Percentiles rank a stretch among this genome's conserved stretches.
phyloP scores from a whole-genome alignment of 2,888 invertebrate species.

The Tribolium freemani region DNA sequence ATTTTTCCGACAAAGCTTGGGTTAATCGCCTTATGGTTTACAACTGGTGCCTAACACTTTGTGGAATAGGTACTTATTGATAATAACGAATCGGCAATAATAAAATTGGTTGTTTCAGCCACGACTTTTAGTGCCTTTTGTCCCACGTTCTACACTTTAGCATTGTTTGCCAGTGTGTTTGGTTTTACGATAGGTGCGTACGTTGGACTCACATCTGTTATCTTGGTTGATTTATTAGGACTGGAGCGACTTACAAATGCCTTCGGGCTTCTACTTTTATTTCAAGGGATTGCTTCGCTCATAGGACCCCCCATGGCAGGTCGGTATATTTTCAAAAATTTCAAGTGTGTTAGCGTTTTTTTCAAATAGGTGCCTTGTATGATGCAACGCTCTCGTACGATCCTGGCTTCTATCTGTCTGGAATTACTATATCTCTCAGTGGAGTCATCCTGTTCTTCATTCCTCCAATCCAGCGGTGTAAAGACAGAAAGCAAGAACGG shows the following conservation, averaged over 20 bases:
- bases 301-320: slow-evolving; percentile 95
- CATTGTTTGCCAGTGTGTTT: slow-evolving; percentile 83
- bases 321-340: slow-evolving; percentile 63
- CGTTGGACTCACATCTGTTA: slow-evolving; percentile 96
- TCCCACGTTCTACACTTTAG: slow-evolving; percentile 79
- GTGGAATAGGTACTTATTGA: slow-evolving; percentile 80
- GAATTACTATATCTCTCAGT: slow-evolving; percentile 86
- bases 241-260: slow-evolving; percentile 93
- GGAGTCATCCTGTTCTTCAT: slow-evolving; percentile 90
- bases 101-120: slow-evolving; percentile 70
- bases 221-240: slow-evolving; percentile 94
- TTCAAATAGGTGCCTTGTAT: slow-evolving; percentile 81
- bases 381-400: slow-evolving; percentile 85
- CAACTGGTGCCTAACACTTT: slow-evolving; percentile 87
- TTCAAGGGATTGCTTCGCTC: slow-evolving; percentile 94
- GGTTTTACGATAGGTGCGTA: slow-evolving; percentile 96
- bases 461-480: slow-evolving; percentile 76
- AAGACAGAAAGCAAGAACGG: slow-evolving; percentile 52
- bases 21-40: slow-evolving; percentile 93
- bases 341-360: slow-evolving; percentile 1
- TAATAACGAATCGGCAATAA: not conserved
- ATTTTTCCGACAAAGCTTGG: slow-evolving; percentile 89
- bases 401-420: slow-evolving; percentile 91
- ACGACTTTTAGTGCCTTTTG: slow-evolving; percentile 86
- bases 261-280: slow-evolving; percentile 91